Evolutionary conservation across 2,797 vertebrate genomes (phyloP).

Genomic region (Pampus argenteus): DNA sequence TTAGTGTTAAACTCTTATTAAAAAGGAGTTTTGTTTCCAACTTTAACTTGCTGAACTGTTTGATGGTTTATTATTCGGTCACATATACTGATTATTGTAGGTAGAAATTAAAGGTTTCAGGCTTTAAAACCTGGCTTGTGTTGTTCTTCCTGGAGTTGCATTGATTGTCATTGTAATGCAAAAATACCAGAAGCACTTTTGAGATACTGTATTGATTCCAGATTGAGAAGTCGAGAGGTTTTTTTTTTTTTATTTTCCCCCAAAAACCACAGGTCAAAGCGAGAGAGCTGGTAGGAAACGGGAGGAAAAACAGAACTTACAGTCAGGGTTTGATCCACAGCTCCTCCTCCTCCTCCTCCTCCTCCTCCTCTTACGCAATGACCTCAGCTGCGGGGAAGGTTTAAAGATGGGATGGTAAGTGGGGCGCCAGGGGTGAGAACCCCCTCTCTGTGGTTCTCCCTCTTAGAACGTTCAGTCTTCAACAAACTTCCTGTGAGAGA

Average conservation of each 20-base stretch:
- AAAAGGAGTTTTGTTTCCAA: too few relatives aligned
- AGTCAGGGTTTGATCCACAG: constrained; percentile 36
- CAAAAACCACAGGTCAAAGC: neutral
- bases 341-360: constrained; percentile 31
- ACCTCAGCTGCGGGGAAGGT: constrained; percentile 6
- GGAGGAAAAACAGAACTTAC: constrained; percentile 57
- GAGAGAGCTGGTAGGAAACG: neutral
- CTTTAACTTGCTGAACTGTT: neutral
- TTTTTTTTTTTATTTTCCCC: neutral
- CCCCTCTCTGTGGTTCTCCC: constrained; percentile 36
- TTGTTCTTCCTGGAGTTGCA: neutral
- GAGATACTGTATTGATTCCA: constrained; percentile 19
- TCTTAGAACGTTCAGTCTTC: constrained; percentile 35
- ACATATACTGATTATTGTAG: too few relatives aligned
- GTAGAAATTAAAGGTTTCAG: too few relatives aligned
- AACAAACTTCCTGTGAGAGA: constrained; percentile 66
- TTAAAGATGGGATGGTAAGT: neutral
- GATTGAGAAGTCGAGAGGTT: neutral
- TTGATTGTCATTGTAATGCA: neutral
- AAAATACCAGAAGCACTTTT: neutral
- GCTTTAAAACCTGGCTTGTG: neutral
- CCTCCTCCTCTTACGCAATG: constrained; percentile 24
- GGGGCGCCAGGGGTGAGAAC: constrained; percentile 35
- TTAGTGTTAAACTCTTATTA: too few relatives aligned
- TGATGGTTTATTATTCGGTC: neutral